Percentiles rank a stretch among this genome's conserved stretches.
Conservation (phyloP, 2,797 vertebrate genomes). For the Lepilemur septentrionalis region DNA sequence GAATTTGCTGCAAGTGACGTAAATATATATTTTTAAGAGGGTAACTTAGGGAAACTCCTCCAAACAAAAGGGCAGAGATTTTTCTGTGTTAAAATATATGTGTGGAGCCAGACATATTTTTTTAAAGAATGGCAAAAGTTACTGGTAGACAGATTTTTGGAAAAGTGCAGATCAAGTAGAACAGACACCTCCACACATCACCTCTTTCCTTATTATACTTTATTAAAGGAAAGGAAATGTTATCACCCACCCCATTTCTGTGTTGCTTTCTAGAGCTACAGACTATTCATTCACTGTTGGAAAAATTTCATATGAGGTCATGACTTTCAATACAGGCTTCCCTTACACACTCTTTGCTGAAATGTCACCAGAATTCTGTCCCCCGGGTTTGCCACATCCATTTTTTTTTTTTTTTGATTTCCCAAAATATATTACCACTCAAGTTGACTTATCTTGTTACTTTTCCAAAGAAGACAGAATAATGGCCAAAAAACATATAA, state of each 20-base stretch:
- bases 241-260: not conserved
- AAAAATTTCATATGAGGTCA: not conserved
- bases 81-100: not conserved
- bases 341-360: not conserved
- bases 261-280: not conserved
- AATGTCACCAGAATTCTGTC: not conserved
- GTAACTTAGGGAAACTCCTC: not conserved
- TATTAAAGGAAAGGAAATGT: conserved; percentile 3
- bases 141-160: not conserved
- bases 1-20: not conserved
- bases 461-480: no score
- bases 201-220: not conserved
- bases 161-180: not conserved
- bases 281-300: not conserved
- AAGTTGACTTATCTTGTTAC: no score
- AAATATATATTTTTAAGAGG: not conserved
- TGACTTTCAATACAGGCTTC: not conserved
- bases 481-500: no score
- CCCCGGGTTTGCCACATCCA: no score
- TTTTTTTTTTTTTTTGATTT: no score
- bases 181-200: not conserved
- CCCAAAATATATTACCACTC: no score
- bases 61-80: not conserved
- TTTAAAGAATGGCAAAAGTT: not conserved
- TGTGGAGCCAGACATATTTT: not conserved